phyloP scores from a whole-genome alignment of 2,888 invertebrate species.

The Sphaerophoria taeniata region DNA sequence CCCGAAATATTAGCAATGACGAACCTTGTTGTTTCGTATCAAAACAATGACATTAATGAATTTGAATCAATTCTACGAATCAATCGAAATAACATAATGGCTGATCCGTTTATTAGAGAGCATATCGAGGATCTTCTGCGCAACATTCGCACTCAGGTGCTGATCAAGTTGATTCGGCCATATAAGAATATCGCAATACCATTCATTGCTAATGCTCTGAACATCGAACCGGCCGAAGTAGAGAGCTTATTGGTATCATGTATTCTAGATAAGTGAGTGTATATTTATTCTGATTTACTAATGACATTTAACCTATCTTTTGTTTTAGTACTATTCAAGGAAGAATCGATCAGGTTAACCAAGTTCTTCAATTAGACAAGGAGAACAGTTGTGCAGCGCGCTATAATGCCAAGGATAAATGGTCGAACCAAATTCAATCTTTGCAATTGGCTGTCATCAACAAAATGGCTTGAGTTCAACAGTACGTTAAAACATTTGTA shows the following conservation, averaged over 20 bases:
- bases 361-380: constrained; percentile 93
- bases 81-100: constrained; percentile 98
- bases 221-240: constrained; percentile 96
- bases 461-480: constrained; percentile 90
- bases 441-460: constrained; percentile 95
- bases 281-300: neutral
- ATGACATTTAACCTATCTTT: constrained; percentile 26
- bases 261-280: constrained; percentile 95
- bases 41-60: constrained; percentile 98
- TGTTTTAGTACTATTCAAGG: constrained; percentile 90
- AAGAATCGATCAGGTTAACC: constrained; percentile 96
- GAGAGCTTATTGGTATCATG: constrained; percentile 98
- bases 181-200: constrained; percentile 99
- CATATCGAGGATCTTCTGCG: constrained; percentile 98
- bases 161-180: constrained; percentile 98
- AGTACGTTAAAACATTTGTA: constrained; percentile 6
- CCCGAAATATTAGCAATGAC: constrained; percentile 99
- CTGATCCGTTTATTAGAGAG: constrained; percentile 99
- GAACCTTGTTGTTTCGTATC: constrained; percentile 97
- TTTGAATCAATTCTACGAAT: constrained; percentile 98
- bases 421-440: constrained; percentile 95
- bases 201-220: constrained; percentile 97
- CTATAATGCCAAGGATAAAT: constrained; percentile 96
- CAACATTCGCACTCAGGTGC: constrained; percentile 98
- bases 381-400: constrained; percentile 92